These are phyloP conservation scores for Mormyrus lacerda DNA, from an alignment of 2,113 vertebrate genomes.

Conservation along the genomic window DNA sequence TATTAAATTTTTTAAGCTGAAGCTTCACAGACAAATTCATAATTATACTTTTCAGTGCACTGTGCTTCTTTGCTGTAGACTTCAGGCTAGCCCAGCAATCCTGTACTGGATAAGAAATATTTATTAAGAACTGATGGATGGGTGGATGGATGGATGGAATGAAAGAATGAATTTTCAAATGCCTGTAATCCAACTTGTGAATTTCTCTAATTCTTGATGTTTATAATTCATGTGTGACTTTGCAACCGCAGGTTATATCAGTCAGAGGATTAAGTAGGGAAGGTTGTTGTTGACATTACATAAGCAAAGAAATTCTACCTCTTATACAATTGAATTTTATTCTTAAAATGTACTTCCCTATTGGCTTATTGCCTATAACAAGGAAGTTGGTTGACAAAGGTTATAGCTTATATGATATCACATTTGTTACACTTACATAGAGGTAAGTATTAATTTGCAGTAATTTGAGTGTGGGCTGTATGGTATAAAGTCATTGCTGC, in stretches of 20 bases:
- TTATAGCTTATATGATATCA: background rate
- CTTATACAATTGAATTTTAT: background rate
- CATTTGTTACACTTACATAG: background rate
- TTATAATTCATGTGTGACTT: background rate
- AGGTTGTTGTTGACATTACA: background rate
- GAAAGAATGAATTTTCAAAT: background rate
- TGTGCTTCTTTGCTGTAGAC: background rate
- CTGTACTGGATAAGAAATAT: background rate
- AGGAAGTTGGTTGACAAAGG: background rate
- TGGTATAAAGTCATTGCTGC: background rate
- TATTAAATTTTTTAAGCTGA: background rate
- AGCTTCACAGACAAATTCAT: background rate
- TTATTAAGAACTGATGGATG: background rate
- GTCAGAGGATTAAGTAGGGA: background rate
- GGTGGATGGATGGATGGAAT: background rate
- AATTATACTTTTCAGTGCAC: background rate
- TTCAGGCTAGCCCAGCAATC: background rate
- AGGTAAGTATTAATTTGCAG: background rate
- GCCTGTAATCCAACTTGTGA: background rate
- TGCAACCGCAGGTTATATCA: background rate
- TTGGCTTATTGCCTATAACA: background rate
- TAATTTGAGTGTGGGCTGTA: background rate
- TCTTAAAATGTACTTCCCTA: background rate
- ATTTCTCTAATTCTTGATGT: background rate
- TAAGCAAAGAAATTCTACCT: background rate